Evolutionary conservation across 1,140 invertebrate species (phyloP), one percentile per base, ranked within the genome.

Genomic region (Brachionus plicatilis): DNA sequence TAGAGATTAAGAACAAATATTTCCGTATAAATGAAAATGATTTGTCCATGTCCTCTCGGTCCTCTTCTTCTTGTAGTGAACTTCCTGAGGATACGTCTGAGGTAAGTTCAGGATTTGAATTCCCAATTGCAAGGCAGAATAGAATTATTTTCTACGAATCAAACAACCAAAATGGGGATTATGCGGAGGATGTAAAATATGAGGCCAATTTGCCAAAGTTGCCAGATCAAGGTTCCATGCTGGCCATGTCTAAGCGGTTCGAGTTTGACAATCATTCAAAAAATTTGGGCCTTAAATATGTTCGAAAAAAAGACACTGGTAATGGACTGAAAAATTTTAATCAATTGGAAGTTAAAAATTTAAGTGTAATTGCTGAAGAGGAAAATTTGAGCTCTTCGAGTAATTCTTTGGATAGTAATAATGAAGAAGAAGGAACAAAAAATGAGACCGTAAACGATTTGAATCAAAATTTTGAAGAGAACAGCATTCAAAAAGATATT

Each of bases 281-380:
- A 5, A 50, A 27, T 53, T 20, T 76, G 5, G 45, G 45, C 27
- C 27, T 50, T 3, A 76, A 76, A n/a, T 76, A 76, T 76, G 27
- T 50, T 4, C 20, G 45, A 27, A 76, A 76, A 14, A 76, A 33
- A 76, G 45, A 76, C 5, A 50, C 11, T 11, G 20, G 72, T 8
- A 27, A 14, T 50, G 72, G 72, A n/a, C 27, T 76, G 5, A 76
- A 76, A 76, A 47, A 47, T 76, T 76, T 76, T 11, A 76, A 76
- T 50, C 41, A 47, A 47, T 17, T 5, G 12, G 43, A 76, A 50
- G 14, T 50, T n/a, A 76, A 47, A 24, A 76, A 76, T 76, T 50
- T 76, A 50, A 76, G 72, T 29, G 72, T 76, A 4, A 76, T 76
- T 50, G 27, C 72, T 76, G 72, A 76, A 76, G 72, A 76, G 33